Evolutionary conservation across 2,113 vertebrate genomes (phyloP), one percentile per base, ranked within the genome.

Genomic region (Microtus pennsylvanicus): DNA sequence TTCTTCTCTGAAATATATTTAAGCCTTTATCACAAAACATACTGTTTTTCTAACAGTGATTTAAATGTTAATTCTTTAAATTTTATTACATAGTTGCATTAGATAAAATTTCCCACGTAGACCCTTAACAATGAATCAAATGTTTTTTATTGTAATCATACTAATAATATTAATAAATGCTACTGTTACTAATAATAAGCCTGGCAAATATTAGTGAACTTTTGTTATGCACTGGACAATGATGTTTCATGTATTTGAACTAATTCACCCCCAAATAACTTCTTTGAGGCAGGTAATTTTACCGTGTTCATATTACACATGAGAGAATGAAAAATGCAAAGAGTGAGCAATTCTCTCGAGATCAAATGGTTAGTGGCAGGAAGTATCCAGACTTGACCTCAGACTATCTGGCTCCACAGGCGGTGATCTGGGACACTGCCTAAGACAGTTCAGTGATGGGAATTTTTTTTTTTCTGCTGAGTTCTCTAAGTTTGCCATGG

Each of bases 171-270:
- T 58, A 58, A 58, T n/a, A 70, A 69, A 35, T 69, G 33, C 30
- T 87, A 10, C 38, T 83, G 19, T 42, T 74, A 35, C 55, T 50
- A 76, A 61, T 28, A 28, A 58, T 17, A 76, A 69, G 30, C 2
- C 38, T 22, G 35, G 17, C 0, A 65, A 70, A 58, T 30, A 30
- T 74, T 85, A 55, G 16, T 26, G 21, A 91, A 7, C 13, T 58
- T n/a, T 93, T 72, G 28, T 10, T 74, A 26, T n/a, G 45, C 1
- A 80, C 2, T 14, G 95, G n/a, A 38, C 80, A 93, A 69, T 83
- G 77, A 89, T 47, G 11, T 52, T 93, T 90, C 69, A 67, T 3
- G 16, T 94, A 83, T 69, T 94, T 95, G 88, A 92, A 26, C 4
- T 81, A 24, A 77, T 11, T 78, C 92, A 55, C 3, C 5, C 2